phyloP scores from a whole-genome alignment of 1,140 invertebrate genomes.

The Propsilocerus akamusi region DNA sequence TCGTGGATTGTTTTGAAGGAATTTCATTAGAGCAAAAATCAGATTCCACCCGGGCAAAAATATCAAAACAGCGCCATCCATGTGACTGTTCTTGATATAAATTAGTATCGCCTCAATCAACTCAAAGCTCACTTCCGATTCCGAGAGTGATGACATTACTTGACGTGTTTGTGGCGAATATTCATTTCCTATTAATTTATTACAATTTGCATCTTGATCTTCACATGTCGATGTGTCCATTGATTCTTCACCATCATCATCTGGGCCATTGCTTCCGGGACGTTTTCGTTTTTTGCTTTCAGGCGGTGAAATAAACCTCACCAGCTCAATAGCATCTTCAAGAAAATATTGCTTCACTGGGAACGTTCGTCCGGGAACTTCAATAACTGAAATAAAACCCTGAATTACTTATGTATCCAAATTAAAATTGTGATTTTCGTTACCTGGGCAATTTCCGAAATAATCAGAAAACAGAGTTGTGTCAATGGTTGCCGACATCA shows the following conservation, averaged over 20 bases:
- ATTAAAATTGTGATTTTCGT: conserved; percentile 26
- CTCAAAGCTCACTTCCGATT: conserved; percentile 77
- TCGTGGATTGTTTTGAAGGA: conserved; percentile 52
- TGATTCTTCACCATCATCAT: conserved; percentile 43
- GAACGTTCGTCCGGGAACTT: conserved; percentile 58
- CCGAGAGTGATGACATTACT: conserved; percentile 57
- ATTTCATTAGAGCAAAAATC: conserved; percentile 80
- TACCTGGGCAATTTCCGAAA: conserved; percentile 82
- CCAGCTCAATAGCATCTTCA: conserved; percentile 72
- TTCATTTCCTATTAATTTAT: conserved; percentile 34
- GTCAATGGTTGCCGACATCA: conserved; percentile 97
- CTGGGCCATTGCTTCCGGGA: conserved; percentile 21
- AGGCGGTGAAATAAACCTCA: conserved; percentile 56
- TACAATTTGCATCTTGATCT: conserved; percentile 62
- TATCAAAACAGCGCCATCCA: conserved; percentile 70
- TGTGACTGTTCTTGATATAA: conserved; percentile 51
- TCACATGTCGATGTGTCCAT: conserved; percentile 26
- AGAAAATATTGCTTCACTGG: conserved; percentile 77
- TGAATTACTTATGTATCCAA: no score
- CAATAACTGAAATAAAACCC: conserved; percentile 27
- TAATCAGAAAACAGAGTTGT: conserved; percentile 78
- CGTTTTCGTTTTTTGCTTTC: conserved; percentile 45
- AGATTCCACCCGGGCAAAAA: conserved; percentile 88
- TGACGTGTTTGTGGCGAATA: conserved; percentile 43
- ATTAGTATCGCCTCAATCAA: conserved; percentile 64